A percentile compares a stretch with the other conserved stretches of the same genome.
phyloP scores from a whole-genome alignment of 2,888 invertebrate species.

The Altica lythri region DNA sequence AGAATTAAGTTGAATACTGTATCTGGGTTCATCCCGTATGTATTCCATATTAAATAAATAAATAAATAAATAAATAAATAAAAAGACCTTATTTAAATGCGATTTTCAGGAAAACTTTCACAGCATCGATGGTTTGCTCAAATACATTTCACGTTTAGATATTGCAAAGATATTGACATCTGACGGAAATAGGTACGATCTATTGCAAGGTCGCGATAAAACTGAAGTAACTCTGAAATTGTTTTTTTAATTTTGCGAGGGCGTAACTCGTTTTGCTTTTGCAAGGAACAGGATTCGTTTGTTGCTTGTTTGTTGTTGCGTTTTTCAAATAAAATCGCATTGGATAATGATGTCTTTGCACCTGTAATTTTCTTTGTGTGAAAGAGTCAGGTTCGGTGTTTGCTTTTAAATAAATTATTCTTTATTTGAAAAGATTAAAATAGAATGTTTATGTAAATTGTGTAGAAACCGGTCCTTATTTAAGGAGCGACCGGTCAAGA shows the following conservation, averaged over 20 bases:
- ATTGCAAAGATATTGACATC: no score
- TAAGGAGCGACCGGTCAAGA: not conserved
- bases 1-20: no score
- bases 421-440: not conserved
- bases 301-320: conserved; percentile 26
- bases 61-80: no score
- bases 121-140: no score
- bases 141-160: no score
- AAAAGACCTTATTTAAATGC: no score
- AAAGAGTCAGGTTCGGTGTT: not conserved
- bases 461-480: not conserved
- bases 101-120: no score
- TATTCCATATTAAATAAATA: no score
- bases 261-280: conserved; percentile 45
- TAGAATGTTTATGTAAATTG: not conserved
- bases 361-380: conserved; percentile 11
- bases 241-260: conserved; percentile 42
- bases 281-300: conserved; percentile 43
- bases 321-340: conserved; percentile 3
- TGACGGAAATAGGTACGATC: no score
- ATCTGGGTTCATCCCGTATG: no score
- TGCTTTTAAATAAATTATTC: no score
- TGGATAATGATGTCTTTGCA: conserved; percentile 29
- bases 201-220: conserved; percentile 39
- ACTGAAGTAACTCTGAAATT: conserved; percentile 33